phyloP scores from a whole-genome alignment of 2,888 invertebrate species.

The Lasioglossum figueresi region DNA sequence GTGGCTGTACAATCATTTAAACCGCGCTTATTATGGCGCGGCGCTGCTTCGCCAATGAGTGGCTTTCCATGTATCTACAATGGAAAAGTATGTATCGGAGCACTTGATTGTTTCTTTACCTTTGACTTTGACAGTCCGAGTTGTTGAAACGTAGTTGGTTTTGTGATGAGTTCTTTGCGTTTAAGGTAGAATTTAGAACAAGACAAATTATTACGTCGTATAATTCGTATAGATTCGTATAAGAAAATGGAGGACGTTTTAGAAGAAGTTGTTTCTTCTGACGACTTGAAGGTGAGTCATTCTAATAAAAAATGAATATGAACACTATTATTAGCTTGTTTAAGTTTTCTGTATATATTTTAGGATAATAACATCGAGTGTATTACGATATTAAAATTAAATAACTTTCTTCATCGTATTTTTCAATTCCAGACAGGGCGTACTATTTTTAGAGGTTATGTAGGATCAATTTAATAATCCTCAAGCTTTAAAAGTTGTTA shows the following conservation, averaged over 20 bases:
- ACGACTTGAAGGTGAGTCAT: slow-evolving; percentile 91
- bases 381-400: background rate
- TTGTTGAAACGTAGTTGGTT: slow-evolving; percentile 30
- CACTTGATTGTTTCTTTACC: slow-evolving; percentile 46
- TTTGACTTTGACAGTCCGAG: slow-evolving; percentile 55
- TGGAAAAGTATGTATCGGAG: background rate
- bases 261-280: slow-evolving; percentile 92
- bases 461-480: background rate
- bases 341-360: background rate
- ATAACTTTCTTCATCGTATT: background rate
- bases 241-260: slow-evolving; percentile 90
- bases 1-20: slow-evolving; percentile 9
- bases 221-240: background rate
- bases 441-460: slow-evolving; percentile 42
- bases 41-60: slow-evolving; percentile 28
- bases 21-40: slow-evolving; percentile 28
- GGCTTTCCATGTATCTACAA: background rate
- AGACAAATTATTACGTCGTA: slow-evolving; percentile 34
- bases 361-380: background rate
- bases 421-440: background rate
- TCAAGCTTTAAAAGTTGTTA: background rate
- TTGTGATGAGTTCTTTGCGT: slow-evolving; percentile 49
- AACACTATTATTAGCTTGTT: background rate
- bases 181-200: slow-evolving; percentile 46
- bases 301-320: background rate